Evolutionary conservation across 2,797 vertebrate genomes (phyloP).

Genomic region (Ptychadena robeensis): DNA sequence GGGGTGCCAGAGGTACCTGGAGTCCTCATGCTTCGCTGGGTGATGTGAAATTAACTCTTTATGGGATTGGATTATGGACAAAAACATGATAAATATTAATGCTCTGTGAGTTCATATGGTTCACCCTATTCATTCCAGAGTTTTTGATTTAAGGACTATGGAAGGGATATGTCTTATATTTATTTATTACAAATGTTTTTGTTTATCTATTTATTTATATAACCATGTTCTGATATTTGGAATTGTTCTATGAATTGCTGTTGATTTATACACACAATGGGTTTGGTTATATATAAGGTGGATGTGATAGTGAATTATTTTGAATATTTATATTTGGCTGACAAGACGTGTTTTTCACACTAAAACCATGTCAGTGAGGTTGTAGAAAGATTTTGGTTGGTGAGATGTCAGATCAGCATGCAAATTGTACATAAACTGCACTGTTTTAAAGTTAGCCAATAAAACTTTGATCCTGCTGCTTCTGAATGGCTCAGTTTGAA

Average conservation of each 20-base stretch:
- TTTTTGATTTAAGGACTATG: neutral
- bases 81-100: conserved; percentile 51
- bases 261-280: neutral
- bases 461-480: too few species aligned
- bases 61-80: conserved; percentile 41
- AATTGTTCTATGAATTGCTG: neutral
- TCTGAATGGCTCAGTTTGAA: too few species aligned
- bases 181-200: neutral
- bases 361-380: too few species aligned
- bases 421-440: too few species aligned
- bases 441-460: too few species aligned
- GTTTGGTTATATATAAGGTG: neutral
- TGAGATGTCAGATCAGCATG: too few species aligned
- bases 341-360: neutral
- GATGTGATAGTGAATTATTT: too few species aligned
- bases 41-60: conserved; percentile 69
- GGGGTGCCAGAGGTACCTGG: conserved; percentile 75
- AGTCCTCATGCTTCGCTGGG: conserved; percentile 64
- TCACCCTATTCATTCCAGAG: neutral
- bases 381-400: too few species aligned
- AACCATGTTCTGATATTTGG: neutral
- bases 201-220: neutral
- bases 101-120: conserved; percentile 11
- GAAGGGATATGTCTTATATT: neutral
- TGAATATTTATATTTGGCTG: too few species aligned